A percentile compares a stretch with the other conserved stretches of the same genome.
Evolutionary conservation across 2,797 vertebrate genomes (phyloP).

Genomic region (Cyprinodon diabolis): DNA sequence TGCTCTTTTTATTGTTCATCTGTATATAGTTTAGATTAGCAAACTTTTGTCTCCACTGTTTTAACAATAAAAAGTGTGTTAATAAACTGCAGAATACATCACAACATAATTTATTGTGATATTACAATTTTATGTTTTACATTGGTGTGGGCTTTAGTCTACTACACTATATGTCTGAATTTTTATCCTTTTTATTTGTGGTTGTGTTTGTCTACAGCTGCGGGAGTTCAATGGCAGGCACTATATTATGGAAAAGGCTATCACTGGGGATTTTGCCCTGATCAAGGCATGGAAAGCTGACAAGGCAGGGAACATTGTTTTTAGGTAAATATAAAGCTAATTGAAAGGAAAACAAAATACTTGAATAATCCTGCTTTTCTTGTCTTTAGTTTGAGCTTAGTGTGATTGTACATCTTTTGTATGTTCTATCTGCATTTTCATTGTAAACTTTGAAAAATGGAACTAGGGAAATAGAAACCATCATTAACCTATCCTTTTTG

Average conservation of each 20-base stretch:
- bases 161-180: background rate
- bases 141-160: background rate
- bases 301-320: slow-evolving; percentile 92
- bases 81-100: no score
- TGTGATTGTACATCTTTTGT: background rate
- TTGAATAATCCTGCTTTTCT: background rate
- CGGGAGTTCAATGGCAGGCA: slow-evolving; percentile 89
- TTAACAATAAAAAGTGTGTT: background rate
- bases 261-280: slow-evolving; percentile 94
- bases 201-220: slow-evolving; percentile 79
- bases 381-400: background rate
- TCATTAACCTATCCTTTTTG: background rate
- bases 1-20: background rate
- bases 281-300: slow-evolving; percentile 98
- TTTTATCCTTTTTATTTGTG: slow-evolving; percentile 2
- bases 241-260: slow-evolving; percentile 93
- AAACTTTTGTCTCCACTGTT: background rate
- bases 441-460: no score
- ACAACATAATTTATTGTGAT: background rate
- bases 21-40: background rate
- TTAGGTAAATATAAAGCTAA: slow-evolving; percentile 83
- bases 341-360: background rate
- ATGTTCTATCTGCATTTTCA: no score
- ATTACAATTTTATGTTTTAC: background rate
- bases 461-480: no score